Evolutionary conservation across 1,140 invertebrate genomes (phyloP), one percentile per base, ranked within the genome.

Genomic region (Sitobion miscanthi): DNA sequence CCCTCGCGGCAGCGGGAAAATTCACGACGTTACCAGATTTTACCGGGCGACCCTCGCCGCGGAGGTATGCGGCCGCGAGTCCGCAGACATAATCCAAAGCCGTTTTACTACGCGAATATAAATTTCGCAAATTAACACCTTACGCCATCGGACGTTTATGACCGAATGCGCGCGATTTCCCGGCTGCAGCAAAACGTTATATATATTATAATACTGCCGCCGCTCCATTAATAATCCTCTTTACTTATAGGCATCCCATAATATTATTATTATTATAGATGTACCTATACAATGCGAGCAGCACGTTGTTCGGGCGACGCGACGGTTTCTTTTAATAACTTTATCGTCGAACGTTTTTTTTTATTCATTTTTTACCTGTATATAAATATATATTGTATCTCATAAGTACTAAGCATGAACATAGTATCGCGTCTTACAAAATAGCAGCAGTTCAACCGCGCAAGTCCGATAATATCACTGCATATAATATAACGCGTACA

Each of bases 101-200:
- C 25, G 83, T 86, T 47, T 30, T 86, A 86, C 49, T 49, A 45
- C 17, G 23, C 17, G 20, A 20, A 49, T 17, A 17, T 88, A 88
- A 21, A 88, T 49, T 35, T 88, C 30, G 30, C 86, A 52, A 88
- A 52, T 88, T 52, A 88, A 88, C 86, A 49, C 86, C n/a, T 87
- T 47, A 35, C 47, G 35, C 83, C 42, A 47, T 49, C 47, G 86
- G 86, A 88, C 86, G 47, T 88, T 49, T 87, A 87, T 30, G 30
- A 17, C 21, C 38, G 21, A 38, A 82, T 82, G 20, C 20, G 20
- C n/a, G 57, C 57, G 3, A 3, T 7, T 38, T 20, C 14, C 77
- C 30, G 20, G 35, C 35, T 23, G 38, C 20, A 42, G 9, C 38
- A 42, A 11, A 49, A 20, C 17, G 14, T 52, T 17, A 52, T 52